Evolutionary conservation across 2,113 vertebrate species (phyloP).

Genomic region (human (Homo sapiens)): GRCh38 chr6:21967001-21967500

Average conservation of each 20-base stretch:
- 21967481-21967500: not conserved
- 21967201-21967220: not conserved
- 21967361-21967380: not conserved
- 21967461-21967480: not conserved
- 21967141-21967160: not conserved
- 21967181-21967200: not conserved
- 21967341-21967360: not conserved
- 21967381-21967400: not conserved
- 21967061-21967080: not conserved
- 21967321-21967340: constrained; percentile 18
- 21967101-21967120: not conserved
- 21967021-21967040: not conserved
- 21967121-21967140: not conserved
- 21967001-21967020: fast-evolving
- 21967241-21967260: not conserved
- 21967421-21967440: not conserved
- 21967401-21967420: not conserved
- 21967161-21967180: not conserved
- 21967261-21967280: not conserved
- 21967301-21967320: not conserved
- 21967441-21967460: not conserved
- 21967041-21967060: not conserved
- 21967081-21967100: not conserved
- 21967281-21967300: not conserved
- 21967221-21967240: not conserved